phyloP scores from a whole-genome alignment of 92 coral and sea anemone species.

The Hydrozoanthus gracilis region DNA sequence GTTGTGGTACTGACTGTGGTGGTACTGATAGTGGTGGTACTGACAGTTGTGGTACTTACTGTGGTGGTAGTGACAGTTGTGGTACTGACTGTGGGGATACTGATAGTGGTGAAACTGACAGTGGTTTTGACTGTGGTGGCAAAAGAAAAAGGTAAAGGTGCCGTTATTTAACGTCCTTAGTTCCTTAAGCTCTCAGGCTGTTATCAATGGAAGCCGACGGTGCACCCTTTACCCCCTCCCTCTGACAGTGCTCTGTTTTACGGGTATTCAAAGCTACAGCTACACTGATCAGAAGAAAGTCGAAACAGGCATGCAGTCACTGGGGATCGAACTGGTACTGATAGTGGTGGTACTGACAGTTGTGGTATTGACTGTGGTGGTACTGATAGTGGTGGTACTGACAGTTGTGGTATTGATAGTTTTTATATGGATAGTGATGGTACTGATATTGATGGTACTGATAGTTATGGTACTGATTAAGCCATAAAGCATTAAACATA shows the following conservation, averaged over 20 bases:
- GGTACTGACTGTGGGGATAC: neutral
- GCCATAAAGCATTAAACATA: neutral
- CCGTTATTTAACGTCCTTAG: too few species aligned
- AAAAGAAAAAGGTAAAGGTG: too few species aligned
- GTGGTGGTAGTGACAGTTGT: neutral
- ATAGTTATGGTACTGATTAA: neutral
- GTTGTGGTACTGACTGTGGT: constrained; percentile 2
- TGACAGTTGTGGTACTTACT: neutral
- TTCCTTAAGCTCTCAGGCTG: too few species aligned
- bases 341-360: too few species aligned
- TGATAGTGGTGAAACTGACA: neutral
- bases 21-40: constrained; percentile 8
- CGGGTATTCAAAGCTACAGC: too few species aligned
- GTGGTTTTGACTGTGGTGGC: neutral
- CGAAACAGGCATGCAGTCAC: too few species aligned
- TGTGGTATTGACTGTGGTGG: neutral
- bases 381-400: neutral
- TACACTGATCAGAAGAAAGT: too few species aligned
- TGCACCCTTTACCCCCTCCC: too few species aligned
- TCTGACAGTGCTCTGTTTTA: too few species aligned
- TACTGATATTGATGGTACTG: neutral
- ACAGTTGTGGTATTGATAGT: constrained; percentile 1
- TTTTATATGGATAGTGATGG: neutral
- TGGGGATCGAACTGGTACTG: too few species aligned
- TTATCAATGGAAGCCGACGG: too few species aligned